A percentile compares a stretch with the other conserved stretches of the same genome.
phyloP scores from a whole-genome alignment of 2,113 vertebrate species.

The Okapia johnstoni region DNA sequence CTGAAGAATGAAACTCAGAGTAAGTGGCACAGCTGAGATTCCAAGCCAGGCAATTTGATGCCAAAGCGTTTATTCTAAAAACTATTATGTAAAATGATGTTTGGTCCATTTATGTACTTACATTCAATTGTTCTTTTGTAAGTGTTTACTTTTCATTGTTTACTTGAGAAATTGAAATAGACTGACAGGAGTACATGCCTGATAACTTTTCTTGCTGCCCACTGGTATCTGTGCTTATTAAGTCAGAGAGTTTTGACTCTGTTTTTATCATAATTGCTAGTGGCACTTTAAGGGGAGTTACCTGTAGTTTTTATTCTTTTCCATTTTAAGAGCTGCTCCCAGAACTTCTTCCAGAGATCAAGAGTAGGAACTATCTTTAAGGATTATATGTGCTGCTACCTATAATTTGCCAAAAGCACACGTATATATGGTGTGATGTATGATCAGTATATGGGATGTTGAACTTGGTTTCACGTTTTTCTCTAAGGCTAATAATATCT shows the following conservation, averaged over 20 bases:
- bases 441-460: background rate
- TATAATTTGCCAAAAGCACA: background rate
- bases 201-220: background rate
- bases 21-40: background rate
- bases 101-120: background rate
- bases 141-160: background rate
- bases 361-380: background rate
- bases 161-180: background rate
- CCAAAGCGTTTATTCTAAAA: slow-evolving; percentile 8
- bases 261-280: background rate
- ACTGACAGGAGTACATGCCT: background rate
- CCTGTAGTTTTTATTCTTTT: background rate
- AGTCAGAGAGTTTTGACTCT: background rate
- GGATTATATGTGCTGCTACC: background rate
- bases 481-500: background rate
- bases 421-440: too few species aligned
- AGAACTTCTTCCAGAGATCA: background rate
- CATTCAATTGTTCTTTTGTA: background rate
- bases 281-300: background rate
- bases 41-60: background rate
- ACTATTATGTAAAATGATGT: background rate
- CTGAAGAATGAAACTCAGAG: background rate
- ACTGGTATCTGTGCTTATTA: background rate
- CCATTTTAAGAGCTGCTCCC: background rate
- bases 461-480: background rate